Evolutionary conservation across 2,797 vertebrate species (phyloP).

Genomic region (Cheirogaleus major): DNA sequence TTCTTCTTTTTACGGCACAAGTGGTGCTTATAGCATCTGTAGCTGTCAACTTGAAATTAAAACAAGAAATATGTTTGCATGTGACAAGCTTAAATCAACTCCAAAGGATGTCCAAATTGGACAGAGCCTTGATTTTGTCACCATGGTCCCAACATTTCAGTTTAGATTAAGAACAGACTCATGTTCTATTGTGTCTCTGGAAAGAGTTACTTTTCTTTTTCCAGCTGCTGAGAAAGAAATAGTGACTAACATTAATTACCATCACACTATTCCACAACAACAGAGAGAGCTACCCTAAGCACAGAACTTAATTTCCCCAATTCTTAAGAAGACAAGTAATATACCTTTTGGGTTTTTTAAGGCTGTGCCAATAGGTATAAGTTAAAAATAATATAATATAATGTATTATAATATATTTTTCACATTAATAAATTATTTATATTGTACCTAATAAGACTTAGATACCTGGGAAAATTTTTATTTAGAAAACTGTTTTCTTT

Average conservation of each 20-base stretch:
- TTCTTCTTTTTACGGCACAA: constrained; percentile 48
- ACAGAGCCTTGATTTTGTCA: constrained; percentile 40
- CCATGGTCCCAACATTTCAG: constrained; percentile 55
- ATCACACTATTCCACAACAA: not conserved
- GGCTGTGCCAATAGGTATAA: not conserved
- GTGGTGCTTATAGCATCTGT: constrained; percentile 43
- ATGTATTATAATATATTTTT: not conserved
- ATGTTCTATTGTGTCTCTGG: constrained; percentile 55
- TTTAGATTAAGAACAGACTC: constrained; percentile 66
- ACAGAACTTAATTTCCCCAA: not conserved
- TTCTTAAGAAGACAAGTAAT: constrained; percentile 18
- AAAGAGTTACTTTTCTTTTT: not conserved
- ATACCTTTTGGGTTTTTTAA: not conserved
- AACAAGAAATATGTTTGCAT: constrained; percentile 55
- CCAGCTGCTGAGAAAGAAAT: constrained; percentile 46
- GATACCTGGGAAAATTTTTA: not conserved
- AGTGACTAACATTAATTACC: constrained; percentile 34
- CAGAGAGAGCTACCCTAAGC: not conserved
- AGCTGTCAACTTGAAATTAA: not conserved
- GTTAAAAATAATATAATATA: not conserved
- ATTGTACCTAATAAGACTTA: not conserved
- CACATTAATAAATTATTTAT: not conserved
- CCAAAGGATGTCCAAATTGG: constrained; percentile 57
- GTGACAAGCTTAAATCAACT: constrained; percentile 61
- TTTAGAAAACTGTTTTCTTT: constrained; percentile 8